Percentiles rank a stretch among this genome's conserved stretches.
Conservation (phyloP, 2,888 invertebrate genomes). For the Ennomos fuscantarius region DNA sequence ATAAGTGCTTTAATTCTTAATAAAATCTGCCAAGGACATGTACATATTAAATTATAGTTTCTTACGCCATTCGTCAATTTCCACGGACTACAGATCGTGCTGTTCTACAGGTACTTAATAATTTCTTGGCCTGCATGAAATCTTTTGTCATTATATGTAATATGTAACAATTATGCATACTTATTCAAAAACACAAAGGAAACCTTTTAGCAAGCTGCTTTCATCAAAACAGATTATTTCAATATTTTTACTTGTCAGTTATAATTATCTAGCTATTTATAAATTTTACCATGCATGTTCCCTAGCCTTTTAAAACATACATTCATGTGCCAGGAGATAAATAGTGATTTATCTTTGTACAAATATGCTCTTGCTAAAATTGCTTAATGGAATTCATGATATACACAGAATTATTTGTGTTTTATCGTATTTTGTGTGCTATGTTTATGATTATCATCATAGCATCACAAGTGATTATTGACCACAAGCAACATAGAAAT, state of each 20-base stretch:
- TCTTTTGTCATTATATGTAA: constrained; percentile 3
- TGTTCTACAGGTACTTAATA: constrained; percentile 69
- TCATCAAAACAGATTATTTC: background rate
- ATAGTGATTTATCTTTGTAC: constrained; percentile 16
- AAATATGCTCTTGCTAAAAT: constrained; percentile 12
- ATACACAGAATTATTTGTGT: background rate
- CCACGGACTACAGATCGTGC: constrained; percentile 73
- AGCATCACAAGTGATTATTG: no score
- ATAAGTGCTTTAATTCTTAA: constrained; percentile 66
- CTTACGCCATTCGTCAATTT: constrained; percentile 74
- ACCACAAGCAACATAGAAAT: no score
- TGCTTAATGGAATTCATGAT: background rate
- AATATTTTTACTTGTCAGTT: constrained; percentile 7
- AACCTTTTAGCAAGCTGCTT: background rate
- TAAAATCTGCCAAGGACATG: constrained; percentile 80
- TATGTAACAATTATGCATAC: no score
- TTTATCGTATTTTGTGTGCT: no score
- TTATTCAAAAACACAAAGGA: no score
- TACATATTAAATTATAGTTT: constrained; percentile 76
- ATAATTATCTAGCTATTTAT: constrained; percentile 14
- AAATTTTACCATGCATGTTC: constrained; percentile 19
- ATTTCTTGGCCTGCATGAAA: constrained; percentile 23
- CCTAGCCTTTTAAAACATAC: constrained; percentile 21
- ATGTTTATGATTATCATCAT: no score
- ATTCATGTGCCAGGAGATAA: constrained; percentile 19